phyloP scores from a whole-genome alignment of 2,113 vertebrate species.

The Passerina amoena region DNA sequence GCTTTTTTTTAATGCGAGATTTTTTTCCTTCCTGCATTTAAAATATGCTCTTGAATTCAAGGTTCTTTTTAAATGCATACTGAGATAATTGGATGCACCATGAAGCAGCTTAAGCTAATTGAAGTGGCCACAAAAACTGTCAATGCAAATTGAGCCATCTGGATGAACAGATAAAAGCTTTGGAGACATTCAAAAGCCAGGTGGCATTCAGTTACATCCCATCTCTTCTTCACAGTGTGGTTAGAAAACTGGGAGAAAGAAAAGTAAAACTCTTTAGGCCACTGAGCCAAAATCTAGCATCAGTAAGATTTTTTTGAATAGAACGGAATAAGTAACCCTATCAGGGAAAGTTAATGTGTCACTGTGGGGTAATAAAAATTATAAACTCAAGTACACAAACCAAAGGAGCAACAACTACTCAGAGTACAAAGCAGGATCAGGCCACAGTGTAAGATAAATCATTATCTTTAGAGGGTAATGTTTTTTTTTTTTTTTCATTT shows the following conservation, averaged over 20 bases:
- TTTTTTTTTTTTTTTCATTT: neutral
- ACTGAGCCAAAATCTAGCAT: neutral
- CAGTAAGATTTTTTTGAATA: neutral
- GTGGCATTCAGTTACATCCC: constrained; percentile 30
- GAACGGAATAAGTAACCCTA: neutral
- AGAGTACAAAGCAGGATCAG: neutral
- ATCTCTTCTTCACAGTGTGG: neutral
- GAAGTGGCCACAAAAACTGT: constrained; percentile 60
- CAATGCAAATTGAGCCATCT: constrained; percentile 63
- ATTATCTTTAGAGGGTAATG: neutral
- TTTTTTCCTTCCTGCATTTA: neutral
- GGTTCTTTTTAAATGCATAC: neutral
- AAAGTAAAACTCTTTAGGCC: constrained; percentile 7
- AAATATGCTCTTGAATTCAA: constrained; percentile 21
- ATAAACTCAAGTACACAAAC: neutral
- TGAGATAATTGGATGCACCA: constrained; percentile 46
- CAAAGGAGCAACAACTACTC: neutral
- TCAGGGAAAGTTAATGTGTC: neutral
- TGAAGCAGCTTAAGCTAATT: constrained; percentile 55
- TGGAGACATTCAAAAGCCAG: constrained; percentile 56
- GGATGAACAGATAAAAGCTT: constrained; percentile 64
- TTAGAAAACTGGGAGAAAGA: neutral
- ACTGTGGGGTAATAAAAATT: neutral
- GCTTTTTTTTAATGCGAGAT: neutral
- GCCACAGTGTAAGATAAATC: neutral